phyloP scores from a whole-genome alignment of 2,888 invertebrate genomes.

The Drosophila colorata region DNA sequence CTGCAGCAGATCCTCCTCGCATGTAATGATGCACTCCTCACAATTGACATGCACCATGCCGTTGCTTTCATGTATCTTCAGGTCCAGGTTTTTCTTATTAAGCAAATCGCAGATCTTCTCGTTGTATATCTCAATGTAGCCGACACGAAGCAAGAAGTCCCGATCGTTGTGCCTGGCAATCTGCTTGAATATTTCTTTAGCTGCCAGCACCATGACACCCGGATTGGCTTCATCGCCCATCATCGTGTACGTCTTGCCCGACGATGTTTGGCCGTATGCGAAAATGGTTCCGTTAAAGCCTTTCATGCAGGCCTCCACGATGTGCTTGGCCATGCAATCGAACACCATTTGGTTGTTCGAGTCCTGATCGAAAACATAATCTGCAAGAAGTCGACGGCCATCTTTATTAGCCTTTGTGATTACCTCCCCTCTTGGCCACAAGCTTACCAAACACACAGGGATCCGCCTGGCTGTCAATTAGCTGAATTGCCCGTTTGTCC shows the following conservation, averaged over 20 bases:
- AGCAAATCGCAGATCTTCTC: slow-evolving; percentile 93
- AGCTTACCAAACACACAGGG: slow-evolving; percentile 85
- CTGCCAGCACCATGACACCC: slow-evolving; percentile 91
- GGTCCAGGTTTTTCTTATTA: slow-evolving; percentile 87
- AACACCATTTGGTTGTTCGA: slow-evolving; percentile 89
- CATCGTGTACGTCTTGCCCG: slow-evolving; percentile 94
- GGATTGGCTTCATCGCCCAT: slow-evolving; percentile 89
- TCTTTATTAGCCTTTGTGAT: slow-evolving; percentile 7
- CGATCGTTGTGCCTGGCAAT: slow-evolving; percentile 88
- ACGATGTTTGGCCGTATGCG: slow-evolving; percentile 96
- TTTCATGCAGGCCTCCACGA: slow-evolving; percentile 89
- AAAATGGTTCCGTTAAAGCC: slow-evolving; percentile 95
- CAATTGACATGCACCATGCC: slow-evolving; percentile 89
- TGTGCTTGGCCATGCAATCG: slow-evolving; percentile 89
- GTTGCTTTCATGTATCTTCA: slow-evolving; percentile 88
- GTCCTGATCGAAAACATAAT: slow-evolving; percentile 89
- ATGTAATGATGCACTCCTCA: slow-evolving; percentile 88
- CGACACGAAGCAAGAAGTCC: slow-evolving; percentile 92
- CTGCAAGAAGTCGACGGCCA: slow-evolving; percentile 84
- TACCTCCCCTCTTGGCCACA: background rate
- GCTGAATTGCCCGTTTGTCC: slow-evolving; percentile 87
- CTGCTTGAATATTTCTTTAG: slow-evolving; percentile 89
- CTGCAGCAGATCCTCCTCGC: slow-evolving; percentile 88
- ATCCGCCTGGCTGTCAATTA: slow-evolving; percentile 87
- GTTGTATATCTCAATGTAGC: slow-evolving; percentile 95